phyloP scores from a whole-genome alignment of 2,888 invertebrate genomes.

The Entomobrya proxima region DNA sequence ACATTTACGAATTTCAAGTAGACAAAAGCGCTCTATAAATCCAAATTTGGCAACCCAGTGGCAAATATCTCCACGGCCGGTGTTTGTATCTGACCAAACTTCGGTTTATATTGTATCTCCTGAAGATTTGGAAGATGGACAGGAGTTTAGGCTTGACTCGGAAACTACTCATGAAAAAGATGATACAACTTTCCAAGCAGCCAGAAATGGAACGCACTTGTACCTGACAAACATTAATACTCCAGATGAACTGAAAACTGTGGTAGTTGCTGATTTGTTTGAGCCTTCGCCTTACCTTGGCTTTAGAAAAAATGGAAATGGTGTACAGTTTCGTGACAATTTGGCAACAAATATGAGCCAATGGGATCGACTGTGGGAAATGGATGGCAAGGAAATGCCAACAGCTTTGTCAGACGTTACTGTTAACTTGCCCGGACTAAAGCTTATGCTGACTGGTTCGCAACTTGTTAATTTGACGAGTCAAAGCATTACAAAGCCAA shows the following conservation, averaged over 20 bases:
- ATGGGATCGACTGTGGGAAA: too few species aligned
- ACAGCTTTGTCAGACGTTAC: background rate
- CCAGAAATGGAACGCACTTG: background rate
- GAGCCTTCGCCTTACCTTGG: too few species aligned
- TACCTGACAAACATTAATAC: background rate
- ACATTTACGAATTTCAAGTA: background rate
- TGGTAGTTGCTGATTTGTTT: constrained; percentile 20
- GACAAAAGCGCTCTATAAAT: background rate
- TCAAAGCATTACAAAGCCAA: too few species aligned
- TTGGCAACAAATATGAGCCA: too few species aligned
- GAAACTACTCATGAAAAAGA: too few species aligned
- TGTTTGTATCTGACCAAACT: background rate
- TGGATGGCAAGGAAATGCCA: too few species aligned
- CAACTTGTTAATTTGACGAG: background rate
- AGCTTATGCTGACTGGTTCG: constrained; percentile 8
- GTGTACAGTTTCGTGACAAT: too few species aligned
- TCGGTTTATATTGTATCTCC: background rate
- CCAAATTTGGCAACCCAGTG: background rate
- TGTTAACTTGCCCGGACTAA: background rate
- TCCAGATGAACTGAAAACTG: background rate
- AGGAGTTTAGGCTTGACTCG: background rate
- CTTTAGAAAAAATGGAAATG: too few species aligned
- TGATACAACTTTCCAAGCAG: too few species aligned
- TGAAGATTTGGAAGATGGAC: constrained; percentile 43
- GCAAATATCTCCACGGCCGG: background rate